phyloP scores from a whole-genome alignment of 2,113 vertebrate genomes.

The Siniperca knerii region DNA sequence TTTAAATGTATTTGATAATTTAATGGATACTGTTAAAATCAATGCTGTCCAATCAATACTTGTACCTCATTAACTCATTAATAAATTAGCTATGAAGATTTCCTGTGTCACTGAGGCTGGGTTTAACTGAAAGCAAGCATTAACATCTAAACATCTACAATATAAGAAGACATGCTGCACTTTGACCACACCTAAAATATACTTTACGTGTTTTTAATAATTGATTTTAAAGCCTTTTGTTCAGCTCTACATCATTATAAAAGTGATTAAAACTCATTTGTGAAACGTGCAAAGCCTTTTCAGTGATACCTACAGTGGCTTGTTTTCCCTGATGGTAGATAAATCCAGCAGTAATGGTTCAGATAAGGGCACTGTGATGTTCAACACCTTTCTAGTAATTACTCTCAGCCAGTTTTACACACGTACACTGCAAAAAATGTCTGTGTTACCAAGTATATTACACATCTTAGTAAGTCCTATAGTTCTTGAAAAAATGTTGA shows the following conservation, averaged over 20 bases:
- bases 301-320: constrained; percentile 25
- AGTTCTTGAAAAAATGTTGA: too few species aligned
- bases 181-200: background rate
- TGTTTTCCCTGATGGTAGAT: constrained; percentile 59
- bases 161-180: background rate
- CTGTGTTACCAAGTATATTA: background rate
- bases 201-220: constrained; percentile 1
- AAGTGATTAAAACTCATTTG: constrained; percentile 23
- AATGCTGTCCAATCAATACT: background rate
- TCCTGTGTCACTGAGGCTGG: background rate
- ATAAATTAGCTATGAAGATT: background rate
- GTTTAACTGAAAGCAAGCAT: constrained; percentile 3
- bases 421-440: constrained; percentile 29
- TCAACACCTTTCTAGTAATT: constrained; percentile 66
- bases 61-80: background rate
- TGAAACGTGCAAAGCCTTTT: constrained; percentile 20
- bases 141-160: background rate
- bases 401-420: constrained; percentile 46
- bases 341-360: constrained; percentile 61
- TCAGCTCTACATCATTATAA: background rate
- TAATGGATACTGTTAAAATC: constrained; percentile 9
- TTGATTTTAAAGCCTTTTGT: background rate
- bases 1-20: constrained; percentile 36
- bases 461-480: background rate
- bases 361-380: constrained; percentile 62